Conservation (phyloP, 2,888 invertebrate species). For the Odontothrips loti region DNA sequence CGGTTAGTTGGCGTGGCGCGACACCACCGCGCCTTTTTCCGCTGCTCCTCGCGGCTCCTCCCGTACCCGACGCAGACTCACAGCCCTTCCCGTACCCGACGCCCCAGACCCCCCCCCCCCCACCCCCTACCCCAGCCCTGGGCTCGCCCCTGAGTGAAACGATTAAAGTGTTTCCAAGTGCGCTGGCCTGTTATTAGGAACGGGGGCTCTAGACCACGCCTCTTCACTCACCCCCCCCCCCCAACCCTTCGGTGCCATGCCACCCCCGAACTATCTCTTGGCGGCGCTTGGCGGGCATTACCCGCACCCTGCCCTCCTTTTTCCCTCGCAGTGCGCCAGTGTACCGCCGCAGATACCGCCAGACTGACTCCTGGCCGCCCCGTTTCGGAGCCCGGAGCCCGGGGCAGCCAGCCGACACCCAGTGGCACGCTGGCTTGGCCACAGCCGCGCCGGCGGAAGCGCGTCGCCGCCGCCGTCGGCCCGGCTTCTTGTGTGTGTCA, state of each 20-base stretch:
- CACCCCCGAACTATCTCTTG: too few relatives aligned
- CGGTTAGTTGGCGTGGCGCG: too few relatives aligned
- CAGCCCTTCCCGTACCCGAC: not conserved
- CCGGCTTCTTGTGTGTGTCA: constrained; percentile 19
- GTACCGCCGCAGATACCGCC: not conserved
- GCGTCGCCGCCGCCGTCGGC: not conserved
- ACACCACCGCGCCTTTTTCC: not conserved
- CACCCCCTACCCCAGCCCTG: not conserved
- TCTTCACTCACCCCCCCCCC: not conserved
- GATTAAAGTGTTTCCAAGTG: constrained; percentile 11
- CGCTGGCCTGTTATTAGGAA: not conserved
- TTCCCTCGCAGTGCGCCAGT: too few relatives aligned
- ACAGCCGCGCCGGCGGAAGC: not conserved
- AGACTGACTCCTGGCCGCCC: not conserved
- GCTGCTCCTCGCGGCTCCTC: too few relatives aligned
- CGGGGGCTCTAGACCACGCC: not conserved
- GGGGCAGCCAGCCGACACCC: too few relatives aligned
- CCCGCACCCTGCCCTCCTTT: too few relatives aligned
- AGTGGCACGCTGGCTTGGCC: not conserved
- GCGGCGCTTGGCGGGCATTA: too few relatives aligned
- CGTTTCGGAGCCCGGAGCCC: not conserved
- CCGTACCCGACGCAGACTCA: not conserved
- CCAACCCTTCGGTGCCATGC: not conserved
- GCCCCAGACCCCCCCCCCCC: not conserved
- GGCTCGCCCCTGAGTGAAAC: not conserved